These are phyloP conservation scores for Lepas anatifera DNA, from an alignment of 2,888 invertebrate species.

Conservation along the genomic window DNA sequence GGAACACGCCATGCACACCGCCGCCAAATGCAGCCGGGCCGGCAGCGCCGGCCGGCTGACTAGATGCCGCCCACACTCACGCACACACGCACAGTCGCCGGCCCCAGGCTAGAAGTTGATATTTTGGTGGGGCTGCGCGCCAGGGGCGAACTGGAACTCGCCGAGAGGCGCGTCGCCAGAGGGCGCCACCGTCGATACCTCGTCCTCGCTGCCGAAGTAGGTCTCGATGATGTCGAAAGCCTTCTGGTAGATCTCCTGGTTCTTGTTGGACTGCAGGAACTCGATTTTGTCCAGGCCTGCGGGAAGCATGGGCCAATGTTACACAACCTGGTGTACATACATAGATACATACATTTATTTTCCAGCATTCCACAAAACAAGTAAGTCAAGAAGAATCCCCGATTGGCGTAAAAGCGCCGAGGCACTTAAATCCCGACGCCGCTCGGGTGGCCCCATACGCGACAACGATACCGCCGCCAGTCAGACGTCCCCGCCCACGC, in stretches of 20 bases:
- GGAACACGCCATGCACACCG: too few species aligned
- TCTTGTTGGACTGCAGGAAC: conserved; percentile 92
- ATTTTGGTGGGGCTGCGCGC: background rate
- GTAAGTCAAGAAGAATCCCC: too few species aligned
- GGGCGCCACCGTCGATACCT: conserved; percentile 22
- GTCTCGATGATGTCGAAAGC: conserved; percentile 94
- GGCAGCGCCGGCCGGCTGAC: background rate
- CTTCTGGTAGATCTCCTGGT: conserved; percentile 92
- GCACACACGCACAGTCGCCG: too few species aligned
- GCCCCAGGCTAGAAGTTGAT: background rate
- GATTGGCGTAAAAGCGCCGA: too few species aligned
- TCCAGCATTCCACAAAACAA: too few species aligned
- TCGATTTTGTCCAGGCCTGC: conserved; percentile 90
- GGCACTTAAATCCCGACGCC: too few species aligned
- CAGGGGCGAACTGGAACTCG: background rate
- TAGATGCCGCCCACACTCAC: background rate
- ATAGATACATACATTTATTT: too few species aligned
- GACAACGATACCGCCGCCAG: background rate
- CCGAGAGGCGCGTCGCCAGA: conserved; percentile 15
- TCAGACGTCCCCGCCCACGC: background rate
- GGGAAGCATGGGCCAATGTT: too few species aligned
- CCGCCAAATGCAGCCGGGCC: background rate
- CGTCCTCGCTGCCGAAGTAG: conserved; percentile 72
- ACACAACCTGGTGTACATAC: too few species aligned
- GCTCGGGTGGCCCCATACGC: too few species aligned